Conservation (phyloP, 2,888 invertebrate genomes). For the Stenoptilia bipunctidactyla region DNA sequence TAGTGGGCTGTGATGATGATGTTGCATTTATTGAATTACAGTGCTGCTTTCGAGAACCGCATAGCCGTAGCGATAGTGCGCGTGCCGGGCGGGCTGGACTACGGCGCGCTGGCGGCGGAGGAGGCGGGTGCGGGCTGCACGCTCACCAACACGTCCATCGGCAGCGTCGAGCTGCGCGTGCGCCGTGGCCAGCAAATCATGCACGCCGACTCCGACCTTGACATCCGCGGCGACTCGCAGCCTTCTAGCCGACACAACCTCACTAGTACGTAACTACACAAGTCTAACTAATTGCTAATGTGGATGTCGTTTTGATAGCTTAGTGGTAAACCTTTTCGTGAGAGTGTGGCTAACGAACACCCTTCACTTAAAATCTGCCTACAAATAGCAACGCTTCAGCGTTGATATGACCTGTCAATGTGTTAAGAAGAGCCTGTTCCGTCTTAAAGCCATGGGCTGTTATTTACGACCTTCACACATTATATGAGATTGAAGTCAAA, state of each 20-base stretch:
- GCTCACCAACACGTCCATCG: slow-evolving; percentile 46
- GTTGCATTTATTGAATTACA: slow-evolving; percentile 27
- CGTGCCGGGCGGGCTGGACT: slow-evolving; percentile 88
- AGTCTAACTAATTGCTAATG: too few relatives aligned
- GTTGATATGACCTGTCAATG: too few relatives aligned
- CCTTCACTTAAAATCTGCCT: too few relatives aligned
- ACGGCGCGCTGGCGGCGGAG: slow-evolving; percentile 62
- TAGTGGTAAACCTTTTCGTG: too few relatives aligned
- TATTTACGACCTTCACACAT: too few relatives aligned
- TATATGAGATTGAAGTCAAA: too few relatives aligned
- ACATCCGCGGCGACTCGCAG: slow-evolving; percentile 56
- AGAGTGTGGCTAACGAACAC: too few relatives aligned
- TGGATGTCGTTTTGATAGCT: too few relatives aligned
- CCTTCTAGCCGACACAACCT: slow-evolving; percentile 35
- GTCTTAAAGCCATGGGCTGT: too few relatives aligned
- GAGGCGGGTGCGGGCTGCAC: slow-evolving; percentile 49
- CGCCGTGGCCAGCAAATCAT: slow-evolving; percentile 57
- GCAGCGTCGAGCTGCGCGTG: slow-evolving; percentile 54
- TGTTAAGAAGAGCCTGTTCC: too few relatives aligned
- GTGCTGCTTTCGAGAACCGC: slow-evolving; percentile 93
- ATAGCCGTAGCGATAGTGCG: slow-evolving; percentile 92
- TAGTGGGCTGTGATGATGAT: too few relatives aligned
- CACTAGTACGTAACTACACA: slow-evolving; percentile 38
- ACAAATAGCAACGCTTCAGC: too few relatives aligned
- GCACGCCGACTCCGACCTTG: slow-evolving; percentile 81